Evolutionary conservation across 1,140 invertebrate species (phyloP), one percentile per base, ranked within the genome.

Genomic region (Drosophila tani): DNA sequence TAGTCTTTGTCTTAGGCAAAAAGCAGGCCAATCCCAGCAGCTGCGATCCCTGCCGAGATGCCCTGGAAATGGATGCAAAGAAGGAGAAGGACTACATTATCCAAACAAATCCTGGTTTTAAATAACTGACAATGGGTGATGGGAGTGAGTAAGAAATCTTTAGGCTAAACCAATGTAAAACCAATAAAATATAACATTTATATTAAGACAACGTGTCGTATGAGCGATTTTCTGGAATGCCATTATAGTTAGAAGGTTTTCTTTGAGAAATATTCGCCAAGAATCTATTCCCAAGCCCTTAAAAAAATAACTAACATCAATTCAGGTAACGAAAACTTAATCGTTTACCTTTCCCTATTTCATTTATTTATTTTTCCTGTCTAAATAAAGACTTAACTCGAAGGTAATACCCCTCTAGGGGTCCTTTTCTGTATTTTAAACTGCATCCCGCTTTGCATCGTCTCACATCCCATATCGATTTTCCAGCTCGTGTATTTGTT

Each of bases 1-100:
- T 70, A 29, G 64, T 70, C 0, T 70, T 70, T 12, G 49, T 70
- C 4, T 21, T 70, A 9, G 67, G 63, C 17, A 68, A 70, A 38
- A 56, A 64, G 4, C 17, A 21, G 14, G 32, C n/a, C 0, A 24
- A 21, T 35, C 7, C 62, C n/a, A 68, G 12, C 15, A 5, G 15
- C 4, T 70, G 67, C 2, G 67, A 70, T 7, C 46, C 63, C 14
- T 70, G 67, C 41, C 38, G 40, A 5, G 40, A 53, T 21, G 67
- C 5, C 12, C 40, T 70, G 7, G 32, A 46, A 2, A 43, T 43
- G 5, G 67, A 46, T 6, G 21, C 64, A 5, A 46, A 24, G 40
- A 70, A 40, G 41, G n/a, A 47, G 12, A 68, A 68, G 40, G 67
- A 70, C 24, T 70, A 70, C 5, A 41, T 21, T 4, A 63, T 66